phyloP scores from a whole-genome alignment of 2,113 vertebrate species.

The Burhinus oedicnemus region DNA sequence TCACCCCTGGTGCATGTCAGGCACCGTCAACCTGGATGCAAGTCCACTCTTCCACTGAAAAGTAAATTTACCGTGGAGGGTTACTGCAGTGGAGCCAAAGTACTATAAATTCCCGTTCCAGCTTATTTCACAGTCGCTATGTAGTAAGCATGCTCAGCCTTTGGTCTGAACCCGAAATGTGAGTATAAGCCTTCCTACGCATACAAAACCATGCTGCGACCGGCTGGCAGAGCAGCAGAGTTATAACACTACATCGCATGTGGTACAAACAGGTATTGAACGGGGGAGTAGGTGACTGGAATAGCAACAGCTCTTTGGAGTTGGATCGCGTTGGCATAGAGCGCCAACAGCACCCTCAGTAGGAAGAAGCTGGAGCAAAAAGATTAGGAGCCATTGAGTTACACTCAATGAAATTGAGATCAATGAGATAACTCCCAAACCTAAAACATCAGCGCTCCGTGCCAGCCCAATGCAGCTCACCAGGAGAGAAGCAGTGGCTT shows the following conservation, averaged over 20 bases:
- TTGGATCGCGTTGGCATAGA: fast-evolving
- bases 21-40: neutral
- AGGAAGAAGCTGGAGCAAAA: neutral
- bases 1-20: neutral
- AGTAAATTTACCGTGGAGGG: neutral
- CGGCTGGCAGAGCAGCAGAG: neutral
- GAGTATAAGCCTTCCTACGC: neutral
- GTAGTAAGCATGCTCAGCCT: neutral
- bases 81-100: neutral
- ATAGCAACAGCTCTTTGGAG: neutral
- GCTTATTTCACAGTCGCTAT: neutral
- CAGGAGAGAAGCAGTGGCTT: neutral
- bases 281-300: neutral
- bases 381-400: neutral
- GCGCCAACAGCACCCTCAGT: neutral
- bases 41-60: neutral
- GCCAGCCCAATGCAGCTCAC: fast-evolving
- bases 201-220: fast-evolving
- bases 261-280: neutral
- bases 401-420: fast-evolving
- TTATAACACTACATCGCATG: neutral
- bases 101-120: neutral
- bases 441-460: fast-evolving
- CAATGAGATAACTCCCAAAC: neutral
- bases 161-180: neutral